phyloP scores from a whole-genome alignment of 2,797 vertebrate species.

The Sphenodon punctatus region DNA sequence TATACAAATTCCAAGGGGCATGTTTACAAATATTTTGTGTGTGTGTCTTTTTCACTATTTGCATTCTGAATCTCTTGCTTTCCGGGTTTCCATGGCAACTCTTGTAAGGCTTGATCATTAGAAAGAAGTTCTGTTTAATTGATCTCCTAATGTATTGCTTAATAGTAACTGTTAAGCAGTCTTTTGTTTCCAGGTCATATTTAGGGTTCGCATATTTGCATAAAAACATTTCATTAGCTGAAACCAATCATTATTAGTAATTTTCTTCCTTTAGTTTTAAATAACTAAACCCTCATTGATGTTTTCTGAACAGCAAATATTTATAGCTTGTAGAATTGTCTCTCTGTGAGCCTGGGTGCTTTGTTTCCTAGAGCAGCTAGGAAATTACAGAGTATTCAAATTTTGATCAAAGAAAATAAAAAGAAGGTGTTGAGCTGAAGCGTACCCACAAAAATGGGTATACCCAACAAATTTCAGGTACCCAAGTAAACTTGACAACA shows the following conservation, averaged over 20 bases:
- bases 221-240: constrained; percentile 90
- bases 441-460: too few relatives aligned
- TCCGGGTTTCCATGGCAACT: constrained; percentile 91
- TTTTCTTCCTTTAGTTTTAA: constrained; percentile 89
- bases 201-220: constrained; percentile 92
- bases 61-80: constrained; percentile 76
- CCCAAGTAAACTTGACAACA: too few relatives aligned
- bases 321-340: constrained; percentile 84
- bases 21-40: constrained; percentile 81
- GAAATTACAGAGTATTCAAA: constrained; percentile 72
- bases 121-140: constrained; percentile 95
- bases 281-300: constrained; percentile 81
- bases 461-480: too few relatives aligned
- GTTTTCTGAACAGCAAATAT: constrained; percentile 90
- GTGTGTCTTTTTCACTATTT: constrained; percentile 74
- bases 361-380: constrained; percentile 71
- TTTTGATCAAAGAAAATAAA: constrained; percentile 59
- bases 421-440: too few relatives aligned
- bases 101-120: constrained; percentile 82
- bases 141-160: constrained; percentile 97
- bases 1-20: constrained; percentile 69
- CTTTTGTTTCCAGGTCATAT: constrained; percentile 99
- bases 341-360: constrained; percentile 68
- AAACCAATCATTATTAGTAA: constrained; percentile 94
- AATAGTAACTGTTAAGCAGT: constrained; percentile 90